phyloP scores from a whole-genome alignment of 1,140 invertebrate species.

The Drosophila micromelanica region DNA sequence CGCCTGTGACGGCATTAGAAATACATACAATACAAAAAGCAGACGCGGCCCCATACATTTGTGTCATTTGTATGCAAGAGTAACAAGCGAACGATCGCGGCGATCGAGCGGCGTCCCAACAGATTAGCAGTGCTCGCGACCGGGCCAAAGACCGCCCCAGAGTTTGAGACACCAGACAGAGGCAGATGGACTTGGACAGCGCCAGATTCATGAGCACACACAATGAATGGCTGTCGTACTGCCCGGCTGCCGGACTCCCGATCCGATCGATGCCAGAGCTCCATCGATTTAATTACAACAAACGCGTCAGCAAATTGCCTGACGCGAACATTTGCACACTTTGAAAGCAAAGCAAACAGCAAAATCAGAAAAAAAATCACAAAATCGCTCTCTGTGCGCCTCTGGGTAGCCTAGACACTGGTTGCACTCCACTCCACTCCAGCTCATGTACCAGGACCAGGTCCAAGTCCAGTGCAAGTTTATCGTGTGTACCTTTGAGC shows the following conservation, averaged over 20 bases:
- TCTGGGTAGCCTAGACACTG: slow-evolving; percentile 61
- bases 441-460: slow-evolving; percentile 12
- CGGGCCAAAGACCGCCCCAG: slow-evolving; percentile 68
- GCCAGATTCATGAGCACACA: slow-evolving; percentile 68
- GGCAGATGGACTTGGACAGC: slow-evolving; percentile 54
- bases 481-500: slow-evolving; percentile 78
- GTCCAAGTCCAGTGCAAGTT: slow-evolving; percentile 60
- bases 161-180: slow-evolving; percentile 22
- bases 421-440: slow-evolving; percentile 17
- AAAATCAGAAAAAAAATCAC: slow-evolving; percentile 28
- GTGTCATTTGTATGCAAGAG: slow-evolving; percentile 83
- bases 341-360: slow-evolving; percentile 70
- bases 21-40: slow-evolving; percentile 64
- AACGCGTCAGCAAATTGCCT: slow-evolving; percentile 82
- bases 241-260: slow-evolving; percentile 39
- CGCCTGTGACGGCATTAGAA: slow-evolving; percentile 78
- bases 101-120: slow-evolving; percentile 70
- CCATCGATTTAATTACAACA: slow-evolving; percentile 82
- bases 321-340: slow-evolving; percentile 82
- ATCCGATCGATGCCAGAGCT: slow-evolving; percentile 76
- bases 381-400: slow-evolving; percentile 33
- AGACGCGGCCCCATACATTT: slow-evolving; percentile 68
- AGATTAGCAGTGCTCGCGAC: slow-evolving; percentile 63
- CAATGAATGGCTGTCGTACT: slow-evolving; percentile 62
- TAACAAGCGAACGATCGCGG: slow-evolving; percentile 68